Base-by-base conservation (phyloP, 2,797 vertebrate genomes). In the Catamblyrhynchus diadema region DNA sequence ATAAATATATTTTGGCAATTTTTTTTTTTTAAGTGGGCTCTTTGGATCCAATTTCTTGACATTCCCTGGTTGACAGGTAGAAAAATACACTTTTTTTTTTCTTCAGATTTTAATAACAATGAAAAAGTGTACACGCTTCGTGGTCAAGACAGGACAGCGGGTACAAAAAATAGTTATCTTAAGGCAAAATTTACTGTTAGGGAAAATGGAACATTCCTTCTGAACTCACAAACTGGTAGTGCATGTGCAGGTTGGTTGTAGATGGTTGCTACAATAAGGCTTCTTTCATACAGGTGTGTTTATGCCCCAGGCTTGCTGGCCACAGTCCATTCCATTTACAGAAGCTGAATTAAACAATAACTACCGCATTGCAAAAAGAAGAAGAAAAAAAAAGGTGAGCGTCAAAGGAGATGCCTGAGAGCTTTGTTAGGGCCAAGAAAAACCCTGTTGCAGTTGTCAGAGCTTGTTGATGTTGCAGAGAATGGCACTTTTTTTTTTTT, bases 211-310 rank as follows among this genome's bases (percentile, higher is more conserved):
- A 91, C 96, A 87, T 98, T 98, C 97, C 96, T 97, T 98, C 97
- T 98, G 97, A 98, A 98, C 97, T 96, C 95, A 94, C 93, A 71
- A 98, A 98, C 97, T 95, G 95, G 97, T 97, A 98, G 98, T 98
- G 98, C 98, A 98, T 96, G 96, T 95, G 97, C 98, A 98, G 98
- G 98, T 98, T 98, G 98, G 98, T 98, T 97, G 97, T 82, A 97
- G 98, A 97, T 98, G 96, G 98, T 99, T 99, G 98, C 98, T 98
- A 98, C 98, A 98, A 98, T 98, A 98, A 98, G 98, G 97, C 97
- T 98, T 98, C 98, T 99, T 99, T 99, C 98, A 99, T 98, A 99
- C 99, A 99, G 99, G 99, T 99, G 99, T 99, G 99, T 99, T 99
- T 99, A 99, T 98, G 99, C 99, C 99, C 97, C 98, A 98, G 99